Evolutionary conservation across 2,888 invertebrate species (phyloP).

Genomic region (Ornithoptera alexandrae): DNA sequence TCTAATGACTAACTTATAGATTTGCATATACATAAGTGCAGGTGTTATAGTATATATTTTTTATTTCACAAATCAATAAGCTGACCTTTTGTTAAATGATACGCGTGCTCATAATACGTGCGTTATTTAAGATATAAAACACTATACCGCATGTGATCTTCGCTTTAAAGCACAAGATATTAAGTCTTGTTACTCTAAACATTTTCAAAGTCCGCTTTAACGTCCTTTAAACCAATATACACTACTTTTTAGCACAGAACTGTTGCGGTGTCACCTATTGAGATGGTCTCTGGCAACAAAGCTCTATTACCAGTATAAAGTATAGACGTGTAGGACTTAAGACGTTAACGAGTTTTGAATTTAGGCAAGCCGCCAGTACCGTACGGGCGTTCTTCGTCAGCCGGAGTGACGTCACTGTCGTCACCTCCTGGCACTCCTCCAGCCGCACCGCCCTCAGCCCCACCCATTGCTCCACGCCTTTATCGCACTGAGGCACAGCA

Average conservation of each 20-base stretch:
- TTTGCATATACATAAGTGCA: not conserved
- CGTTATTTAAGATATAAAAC: too few relatives aligned
- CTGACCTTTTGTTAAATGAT: not conserved
- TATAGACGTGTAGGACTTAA: not conserved
- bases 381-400: conserved; percentile 83
- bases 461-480: conserved; percentile 46
- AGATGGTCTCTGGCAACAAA: too few relatives aligned
- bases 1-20: not conserved
- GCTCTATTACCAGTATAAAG: not conserved
- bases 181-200: too few relatives aligned
- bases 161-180: too few relatives aligned
- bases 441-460: conserved; percentile 44
- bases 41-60: not conserved
- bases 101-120: too few relatives aligned
- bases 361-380: conserved; percentile 83
- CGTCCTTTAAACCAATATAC: too few relatives aligned
- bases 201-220: too few relatives aligned
- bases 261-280: too few relatives aligned
- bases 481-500: conserved; percentile 77
- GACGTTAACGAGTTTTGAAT: conserved; percentile 3
- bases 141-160: too few relatives aligned
- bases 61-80: not conserved
- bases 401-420: conserved; percentile 66
- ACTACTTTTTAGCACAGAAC: too few relatives aligned
- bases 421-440: conserved; percentile 64